Conservation (phyloP, 2,113 vertebrate species). For the Chlamydotis undulata region DNA sequence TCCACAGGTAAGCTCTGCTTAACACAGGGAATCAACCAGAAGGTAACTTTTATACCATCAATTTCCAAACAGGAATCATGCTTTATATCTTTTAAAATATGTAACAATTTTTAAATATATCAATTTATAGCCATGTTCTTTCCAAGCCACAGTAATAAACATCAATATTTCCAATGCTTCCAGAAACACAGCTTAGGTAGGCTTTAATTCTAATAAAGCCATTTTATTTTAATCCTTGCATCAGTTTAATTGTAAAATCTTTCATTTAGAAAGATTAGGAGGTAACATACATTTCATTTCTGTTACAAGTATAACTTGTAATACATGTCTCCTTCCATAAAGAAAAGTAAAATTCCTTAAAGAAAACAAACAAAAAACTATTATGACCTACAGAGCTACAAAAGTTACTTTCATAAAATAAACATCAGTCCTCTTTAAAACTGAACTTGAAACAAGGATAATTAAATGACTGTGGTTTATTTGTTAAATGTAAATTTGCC, state of each 20-base stretch:
- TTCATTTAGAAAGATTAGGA: background rate
- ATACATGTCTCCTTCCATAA: background rate
- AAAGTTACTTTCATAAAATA: background rate
- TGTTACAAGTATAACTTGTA: background rate
- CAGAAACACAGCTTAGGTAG: background rate
- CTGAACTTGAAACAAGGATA: background rate
- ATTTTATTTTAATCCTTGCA: background rate
- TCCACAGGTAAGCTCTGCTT: background rate
- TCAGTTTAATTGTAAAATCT: background rate
- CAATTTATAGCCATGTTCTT: background rate
- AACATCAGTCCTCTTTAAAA: background rate
- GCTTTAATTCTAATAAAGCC: background rate
- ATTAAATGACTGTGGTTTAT: background rate
- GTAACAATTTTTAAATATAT: background rate
- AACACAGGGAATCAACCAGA: background rate
- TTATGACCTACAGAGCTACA: background rate
- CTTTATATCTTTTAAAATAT: background rate
- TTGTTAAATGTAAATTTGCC: background rate
- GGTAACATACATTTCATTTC: background rate
- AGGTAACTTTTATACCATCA: background rate
- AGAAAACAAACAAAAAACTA: background rate
- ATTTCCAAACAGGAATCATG: background rate
- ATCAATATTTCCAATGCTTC: background rate
- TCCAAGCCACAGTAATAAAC: background rate
- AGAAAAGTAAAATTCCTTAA: background rate